Evolutionary conservation across 2,888 invertebrate genomes (phyloP).

Genomic region (Drosophila sordidula): DNA sequence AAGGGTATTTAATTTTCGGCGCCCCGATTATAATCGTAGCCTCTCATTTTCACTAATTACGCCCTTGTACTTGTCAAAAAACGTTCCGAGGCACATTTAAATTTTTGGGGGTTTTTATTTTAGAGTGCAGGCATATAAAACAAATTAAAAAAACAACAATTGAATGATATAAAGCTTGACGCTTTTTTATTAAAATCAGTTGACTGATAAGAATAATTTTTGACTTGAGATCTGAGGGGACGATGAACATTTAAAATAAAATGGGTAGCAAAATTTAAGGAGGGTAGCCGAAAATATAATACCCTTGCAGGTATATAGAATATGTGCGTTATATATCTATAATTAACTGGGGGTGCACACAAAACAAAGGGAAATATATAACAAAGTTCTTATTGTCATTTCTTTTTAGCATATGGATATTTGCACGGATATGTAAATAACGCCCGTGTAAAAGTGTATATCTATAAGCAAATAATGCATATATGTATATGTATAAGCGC

Average conservation of each 20-base stretch:
- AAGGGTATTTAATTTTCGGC: neutral
- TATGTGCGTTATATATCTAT: no score
- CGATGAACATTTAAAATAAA: neutral
- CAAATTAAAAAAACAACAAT: slow-evolving; percentile 10
- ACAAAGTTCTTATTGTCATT: neutral
- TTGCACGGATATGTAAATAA: no score
- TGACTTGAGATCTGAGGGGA: neutral
- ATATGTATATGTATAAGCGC: no score
- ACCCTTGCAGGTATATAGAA: no score
- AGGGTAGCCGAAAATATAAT: no score
- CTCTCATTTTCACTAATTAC: slow-evolving; percentile 13
- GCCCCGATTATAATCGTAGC: neutral
- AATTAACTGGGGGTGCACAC: no score
- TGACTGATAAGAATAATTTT: slow-evolving; percentile 37
- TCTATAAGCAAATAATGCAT: no score
- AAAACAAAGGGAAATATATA: no score
- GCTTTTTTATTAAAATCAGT: slow-evolving; percentile 23
- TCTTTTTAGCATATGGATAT: no score
- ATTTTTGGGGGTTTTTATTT: slow-evolving; percentile 61
- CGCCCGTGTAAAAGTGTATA: no score
- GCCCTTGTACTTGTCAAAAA: slow-evolving; percentile 39
- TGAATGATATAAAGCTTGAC: slow-evolving; percentile 17
- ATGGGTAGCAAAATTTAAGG: neutral
- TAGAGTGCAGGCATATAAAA: slow-evolving; percentile 40
- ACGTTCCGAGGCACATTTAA: slow-evolving; percentile 30